Base-by-base conservation (phyloP, 2,113 vertebrate species). In the Hypanus sabinus region DNA sequence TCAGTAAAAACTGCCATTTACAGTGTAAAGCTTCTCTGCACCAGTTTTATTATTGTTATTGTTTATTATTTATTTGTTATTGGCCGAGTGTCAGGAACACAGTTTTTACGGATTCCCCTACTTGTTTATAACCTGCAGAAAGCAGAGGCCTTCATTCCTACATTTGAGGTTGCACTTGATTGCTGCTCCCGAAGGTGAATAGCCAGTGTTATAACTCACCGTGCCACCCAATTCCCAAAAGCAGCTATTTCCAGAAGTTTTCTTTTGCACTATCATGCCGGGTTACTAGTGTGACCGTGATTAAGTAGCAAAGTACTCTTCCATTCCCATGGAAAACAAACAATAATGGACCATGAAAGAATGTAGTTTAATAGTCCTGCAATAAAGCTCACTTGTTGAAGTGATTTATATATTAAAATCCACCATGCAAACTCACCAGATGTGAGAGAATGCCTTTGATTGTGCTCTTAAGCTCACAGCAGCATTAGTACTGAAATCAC, bases 221-320 rank as follows among this genome's bases (percentile, higher is more conserved):
- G 27, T 62, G 83, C 83, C 55, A n/a, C 27, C 27, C 12, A 60
- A 27, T 60, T 60, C 83, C 83, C 83, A 87, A 4, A 87, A 87
- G 57, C 60, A 57, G 57, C 60, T 12, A 87, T 55, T 87, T 62
- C 27, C 11, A 87, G 30, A 87, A 87, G 83, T 87, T 87, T 87
- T 87, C 24, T 87, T 87, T 87, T 87, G 83, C 60, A 62, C 55
- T 87, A 55, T 87, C 83, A 87, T 62, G 83, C 83, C 27, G 62
- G 27, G 30, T 87, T 87, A 87, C 27, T 62, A 62, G 30, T 33
- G 85, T 65, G 60, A n/a, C n/a, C 14, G 20, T 60, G 55, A 60
- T n/a, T 60, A 87, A 60, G n/a, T 62, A 62, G 27, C 22, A 87
- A 87, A 87, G 57, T 87, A n/a, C 85, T 18, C 60, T 88, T 6